phyloP scores from a whole-genome alignment of 2,113 vertebrate species.

The Oryzias celebensis region DNA sequence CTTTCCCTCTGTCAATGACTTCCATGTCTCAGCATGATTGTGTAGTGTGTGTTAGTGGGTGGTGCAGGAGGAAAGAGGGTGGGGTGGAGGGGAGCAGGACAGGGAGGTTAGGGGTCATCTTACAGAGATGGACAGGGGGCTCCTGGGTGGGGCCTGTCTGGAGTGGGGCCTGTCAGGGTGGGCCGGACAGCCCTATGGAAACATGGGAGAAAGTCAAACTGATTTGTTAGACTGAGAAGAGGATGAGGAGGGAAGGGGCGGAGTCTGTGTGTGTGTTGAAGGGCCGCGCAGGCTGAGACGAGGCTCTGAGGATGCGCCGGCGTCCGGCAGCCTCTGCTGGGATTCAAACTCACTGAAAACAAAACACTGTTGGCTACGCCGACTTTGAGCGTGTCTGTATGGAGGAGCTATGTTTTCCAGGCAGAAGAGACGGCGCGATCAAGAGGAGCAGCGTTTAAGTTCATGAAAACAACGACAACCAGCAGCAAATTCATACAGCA shows the following conservation, averaged over 20 bases:
- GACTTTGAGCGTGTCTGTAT: too few relatives aligned
- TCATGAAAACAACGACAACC: constrained; percentile 44
- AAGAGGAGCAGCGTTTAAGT: constrained; percentile 32
- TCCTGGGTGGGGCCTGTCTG: constrained; percentile 79
- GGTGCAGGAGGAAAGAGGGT: not conserved
- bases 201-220: constrained; percentile 71
- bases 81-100: constrained; percentile 11
- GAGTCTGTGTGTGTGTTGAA: not conserved
- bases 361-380: too few relatives aligned
- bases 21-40: constrained; percentile 4
- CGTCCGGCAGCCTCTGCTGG: constrained; percentile 13
- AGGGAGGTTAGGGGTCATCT: constrained; percentile 66
- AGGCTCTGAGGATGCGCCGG: not conserved
- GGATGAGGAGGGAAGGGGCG: constrained; percentile 4
- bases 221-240: constrained; percentile 55
- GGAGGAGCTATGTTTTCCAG: not conserved
- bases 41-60: constrained; percentile 12
- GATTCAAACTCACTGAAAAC: not conserved
- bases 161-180: constrained; percentile 77
- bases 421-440: constrained; percentile 15
- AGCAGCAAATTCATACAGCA: constrained; percentile 41
- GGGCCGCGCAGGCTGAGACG: not conserved
- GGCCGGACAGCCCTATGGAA: constrained; percentile 78
- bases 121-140: constrained; percentile 79
- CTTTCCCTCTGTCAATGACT: not conserved